These are phyloP conservation scores for Podarcis cretensis DNA, from an alignment of 2,113 vertebrate genomes.

Conservation along the genomic window DNA sequence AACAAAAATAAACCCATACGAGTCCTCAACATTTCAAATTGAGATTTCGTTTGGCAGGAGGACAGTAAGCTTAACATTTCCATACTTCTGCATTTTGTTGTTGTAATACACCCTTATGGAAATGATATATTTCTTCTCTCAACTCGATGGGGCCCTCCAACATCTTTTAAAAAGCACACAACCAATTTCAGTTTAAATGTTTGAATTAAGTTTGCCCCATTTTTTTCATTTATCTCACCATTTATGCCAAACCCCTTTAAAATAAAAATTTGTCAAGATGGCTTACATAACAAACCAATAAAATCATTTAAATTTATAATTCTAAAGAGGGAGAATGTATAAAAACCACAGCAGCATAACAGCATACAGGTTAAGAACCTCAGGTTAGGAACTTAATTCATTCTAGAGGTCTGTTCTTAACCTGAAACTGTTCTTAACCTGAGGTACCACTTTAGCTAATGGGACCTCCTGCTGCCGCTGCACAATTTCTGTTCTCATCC, in stretches of 20 bases:
- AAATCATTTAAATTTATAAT: background rate
- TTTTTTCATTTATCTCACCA: background rate
- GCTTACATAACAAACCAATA: no score
- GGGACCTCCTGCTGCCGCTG: no score
- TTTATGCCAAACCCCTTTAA: background rate
- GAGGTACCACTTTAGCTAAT: no score
- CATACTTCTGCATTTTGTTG: background rate
- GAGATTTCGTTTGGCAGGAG: slow-evolving; percentile 35
- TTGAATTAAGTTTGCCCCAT: background rate
- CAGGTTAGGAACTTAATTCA: no score
- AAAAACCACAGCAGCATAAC: background rate
- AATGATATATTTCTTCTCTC: slow-evolving; percentile 16
- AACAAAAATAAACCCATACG: background rate
- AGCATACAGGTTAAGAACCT: no score
- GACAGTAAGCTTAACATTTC: slow-evolving; percentile 34
- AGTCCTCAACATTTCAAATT: slow-evolving; percentile 23
- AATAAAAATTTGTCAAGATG: no score
- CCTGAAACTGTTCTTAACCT: no score
- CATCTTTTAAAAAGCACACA: slow-evolving; percentile 16
- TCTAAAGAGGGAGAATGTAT: background rate
- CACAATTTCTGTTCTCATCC: no score
- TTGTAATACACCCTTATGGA: background rate
- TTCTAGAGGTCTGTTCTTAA: no score
- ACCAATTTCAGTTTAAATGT: background rate
- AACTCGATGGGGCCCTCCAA: background rate